Conservation (phyloP, 2,797 vertebrate species). For the Spizella passerina region DNA sequence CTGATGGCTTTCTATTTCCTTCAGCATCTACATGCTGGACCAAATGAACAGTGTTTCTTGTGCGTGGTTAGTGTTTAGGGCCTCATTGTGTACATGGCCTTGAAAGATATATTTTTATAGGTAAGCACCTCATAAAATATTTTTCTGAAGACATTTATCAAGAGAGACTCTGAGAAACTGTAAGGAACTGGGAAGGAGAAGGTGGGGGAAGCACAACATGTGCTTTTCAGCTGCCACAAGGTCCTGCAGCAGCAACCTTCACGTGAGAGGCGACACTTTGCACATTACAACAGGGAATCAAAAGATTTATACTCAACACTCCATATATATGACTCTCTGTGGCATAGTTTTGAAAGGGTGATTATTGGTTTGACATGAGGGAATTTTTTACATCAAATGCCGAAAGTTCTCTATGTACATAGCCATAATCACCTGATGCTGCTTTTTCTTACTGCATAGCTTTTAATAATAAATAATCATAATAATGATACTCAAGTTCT, state of each 20-base stretch:
- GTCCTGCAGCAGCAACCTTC: constrained; percentile 46
- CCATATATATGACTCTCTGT: constrained; percentile 69
- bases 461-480: constrained; percentile 34
- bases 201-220: constrained; percentile 74
- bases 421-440: constrained; percentile 81
- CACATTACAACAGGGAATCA: constrained; percentile 74
- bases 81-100: constrained; percentile 54
- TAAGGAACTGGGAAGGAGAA: constrained; percentile 40
- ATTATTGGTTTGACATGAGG: constrained; percentile 83
- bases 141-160: constrained; percentile 83
- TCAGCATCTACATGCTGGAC: neutral
- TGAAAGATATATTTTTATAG: constrained; percentile 79
- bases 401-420: constrained; percentile 76
- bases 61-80: constrained; percentile 64
- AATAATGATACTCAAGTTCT: neutral
- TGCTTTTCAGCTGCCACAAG: constrained; percentile 85
- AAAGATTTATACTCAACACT: constrained; percentile 85
- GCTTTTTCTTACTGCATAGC: constrained; percentile 43
- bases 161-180: constrained; percentile 73
- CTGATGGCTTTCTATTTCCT: neutral
- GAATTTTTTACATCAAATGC: constrained; percentile 80
- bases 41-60: constrained; percentile 32
- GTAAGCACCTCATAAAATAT: constrained; percentile 75
- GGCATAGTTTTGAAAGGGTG: constrained; percentile 79
- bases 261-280: constrained; percentile 73